A percentile compares a stretch with the other conserved stretches of the same genome.
Evolutionary conservation across 1,140 invertebrate species (phyloP).

Genomic region (Hetaerina americana): DNA sequence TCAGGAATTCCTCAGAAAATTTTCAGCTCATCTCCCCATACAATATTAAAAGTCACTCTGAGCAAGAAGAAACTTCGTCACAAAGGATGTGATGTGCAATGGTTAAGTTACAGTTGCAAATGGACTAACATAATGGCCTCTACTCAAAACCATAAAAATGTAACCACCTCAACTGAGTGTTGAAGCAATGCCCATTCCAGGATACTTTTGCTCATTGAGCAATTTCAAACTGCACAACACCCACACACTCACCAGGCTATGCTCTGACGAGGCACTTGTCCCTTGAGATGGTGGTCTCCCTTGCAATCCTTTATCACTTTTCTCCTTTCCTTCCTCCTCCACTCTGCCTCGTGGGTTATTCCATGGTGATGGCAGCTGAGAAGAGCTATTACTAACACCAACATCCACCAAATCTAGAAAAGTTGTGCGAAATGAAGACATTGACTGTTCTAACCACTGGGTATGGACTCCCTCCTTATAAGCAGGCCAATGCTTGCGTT

Average conservation of each 20-base stretch:
- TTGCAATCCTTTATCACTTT: not conserved
- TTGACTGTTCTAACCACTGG: constrained; percentile 59
- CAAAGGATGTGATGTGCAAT: no score
- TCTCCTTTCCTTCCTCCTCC: not conserved
- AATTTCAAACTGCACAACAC: no score
- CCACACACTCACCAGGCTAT: not conserved
- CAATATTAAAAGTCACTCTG: no score
- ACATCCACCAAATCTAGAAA: constrained; percentile 19
- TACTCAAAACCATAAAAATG: no score
- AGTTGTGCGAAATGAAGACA: constrained; percentile 45
- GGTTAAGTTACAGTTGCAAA: no score
- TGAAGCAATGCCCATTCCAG: no score
- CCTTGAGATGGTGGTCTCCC: not conserved
- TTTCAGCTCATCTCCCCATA: no score
- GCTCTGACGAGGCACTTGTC: not conserved
- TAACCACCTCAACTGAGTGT: no score
- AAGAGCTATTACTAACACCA: constrained; percentile 11
- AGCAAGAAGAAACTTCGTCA: no score
- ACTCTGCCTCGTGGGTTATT: not conserved
- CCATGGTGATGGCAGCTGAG: constrained; percentile 4
- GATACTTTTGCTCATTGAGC: no score
- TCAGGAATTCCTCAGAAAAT: no score
- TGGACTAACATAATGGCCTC: no score
- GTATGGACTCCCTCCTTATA: constrained; percentile 42
- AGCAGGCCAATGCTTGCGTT: constrained; percentile 76